A percentile compares a stretch with the other conserved stretches of the same genome.
Conservation (phyloP, 2,113 vertebrate species). For the Egretta garzetta region DNA sequence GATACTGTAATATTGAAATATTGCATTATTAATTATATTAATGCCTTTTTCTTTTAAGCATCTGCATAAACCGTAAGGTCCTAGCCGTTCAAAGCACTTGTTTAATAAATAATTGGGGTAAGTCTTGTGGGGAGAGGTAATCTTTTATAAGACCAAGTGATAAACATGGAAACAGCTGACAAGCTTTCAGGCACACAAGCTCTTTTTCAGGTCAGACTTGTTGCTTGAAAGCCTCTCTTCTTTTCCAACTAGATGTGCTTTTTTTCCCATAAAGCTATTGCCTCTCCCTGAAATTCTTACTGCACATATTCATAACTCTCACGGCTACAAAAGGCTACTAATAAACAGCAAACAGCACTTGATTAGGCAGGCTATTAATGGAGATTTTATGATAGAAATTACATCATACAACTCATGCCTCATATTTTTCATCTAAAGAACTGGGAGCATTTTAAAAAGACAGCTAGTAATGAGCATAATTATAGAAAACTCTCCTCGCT, state of each 20-base stretch:
- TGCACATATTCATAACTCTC: background rate
- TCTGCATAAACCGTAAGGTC: background rate
- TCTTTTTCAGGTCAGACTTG: background rate
- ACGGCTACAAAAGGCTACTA: background rate
- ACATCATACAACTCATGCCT: background rate
- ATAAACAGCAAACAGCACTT: background rate
- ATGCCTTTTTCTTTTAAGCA: background rate
- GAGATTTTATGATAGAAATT: background rate
- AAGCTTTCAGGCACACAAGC: background rate
- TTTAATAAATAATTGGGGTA: background rate
- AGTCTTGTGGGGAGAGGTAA: background rate
- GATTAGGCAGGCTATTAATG: background rate
- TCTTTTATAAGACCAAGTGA: background rate
- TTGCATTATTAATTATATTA: background rate
- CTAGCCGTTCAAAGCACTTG: background rate
- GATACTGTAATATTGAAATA: background rate
- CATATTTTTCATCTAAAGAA: background rate
- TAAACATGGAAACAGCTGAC: background rate
- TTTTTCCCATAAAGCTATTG: background rate
- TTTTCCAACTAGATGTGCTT: background rate
- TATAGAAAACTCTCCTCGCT: background rate
- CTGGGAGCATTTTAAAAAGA: background rate
- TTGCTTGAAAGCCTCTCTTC: background rate
- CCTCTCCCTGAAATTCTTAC: background rate
- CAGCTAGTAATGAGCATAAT: background rate